These are phyloP conservation scores for Megatriorchis doriae DNA, from an alignment of 2,113 vertebrate genomes.

Conservation along the genomic window DNA sequence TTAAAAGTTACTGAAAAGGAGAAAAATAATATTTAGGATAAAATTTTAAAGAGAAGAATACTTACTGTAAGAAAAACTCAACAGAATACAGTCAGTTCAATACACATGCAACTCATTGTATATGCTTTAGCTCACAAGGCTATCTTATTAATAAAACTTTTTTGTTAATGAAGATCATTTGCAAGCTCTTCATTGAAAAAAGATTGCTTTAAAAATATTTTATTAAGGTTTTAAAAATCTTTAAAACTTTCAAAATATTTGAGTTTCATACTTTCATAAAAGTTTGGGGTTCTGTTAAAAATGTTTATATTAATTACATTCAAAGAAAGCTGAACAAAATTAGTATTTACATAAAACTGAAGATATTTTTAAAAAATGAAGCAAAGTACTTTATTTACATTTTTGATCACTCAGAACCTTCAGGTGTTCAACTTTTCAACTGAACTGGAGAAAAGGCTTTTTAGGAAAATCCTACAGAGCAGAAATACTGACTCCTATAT, in stretches of 20 bases:
- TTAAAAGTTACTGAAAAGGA: background rate
- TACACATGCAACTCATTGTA: background rate
- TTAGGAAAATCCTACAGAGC: background rate
- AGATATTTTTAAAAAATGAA: background rate
- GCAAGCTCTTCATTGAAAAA: background rate
- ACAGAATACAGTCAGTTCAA: background rate
- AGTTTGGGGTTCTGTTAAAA: background rate
- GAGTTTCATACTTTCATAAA: background rate
- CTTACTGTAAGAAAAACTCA: background rate
- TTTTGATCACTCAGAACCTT: background rate
- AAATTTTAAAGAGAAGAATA: background rate
- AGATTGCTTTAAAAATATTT: background rate
- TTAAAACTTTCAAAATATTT: background rate
- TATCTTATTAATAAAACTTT: background rate
- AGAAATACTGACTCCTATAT: background rate
- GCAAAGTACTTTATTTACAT: background rate
- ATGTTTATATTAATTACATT: background rate
- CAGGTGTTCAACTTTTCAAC: background rate
- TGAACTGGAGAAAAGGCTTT: background rate
- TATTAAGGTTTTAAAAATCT: background rate
- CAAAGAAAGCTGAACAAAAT: background rate
- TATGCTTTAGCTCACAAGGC: background rate
- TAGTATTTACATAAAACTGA: background rate
- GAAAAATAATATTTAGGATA: background rate
- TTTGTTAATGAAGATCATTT: background rate